Percentiles rank a stretch among this genome's conserved stretches.
phyloP scores from a whole-genome alignment of 53 echinoderm and acorn worm species.

The Arbacia lixula region DNA sequence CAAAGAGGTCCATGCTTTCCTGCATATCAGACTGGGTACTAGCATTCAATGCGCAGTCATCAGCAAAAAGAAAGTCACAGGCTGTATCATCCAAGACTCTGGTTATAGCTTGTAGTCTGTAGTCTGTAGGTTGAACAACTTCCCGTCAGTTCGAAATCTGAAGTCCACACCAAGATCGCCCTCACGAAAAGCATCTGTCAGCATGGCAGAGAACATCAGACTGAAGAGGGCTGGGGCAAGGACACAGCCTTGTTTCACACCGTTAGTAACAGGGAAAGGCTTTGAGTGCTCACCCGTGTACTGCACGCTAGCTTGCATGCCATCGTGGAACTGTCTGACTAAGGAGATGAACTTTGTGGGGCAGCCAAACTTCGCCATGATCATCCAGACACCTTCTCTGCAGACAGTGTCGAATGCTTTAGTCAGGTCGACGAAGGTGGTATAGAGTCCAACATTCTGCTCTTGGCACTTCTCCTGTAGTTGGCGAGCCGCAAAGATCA shows the following conservation, averaged over 20 bases:
- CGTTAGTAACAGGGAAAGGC: not conserved
- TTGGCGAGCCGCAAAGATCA: conserved; percentile 2
- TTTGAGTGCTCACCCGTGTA: not conserved
- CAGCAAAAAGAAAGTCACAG: conserved; percentile 13
- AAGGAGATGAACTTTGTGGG: not conserved
- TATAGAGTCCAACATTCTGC: conserved; percentile 8
- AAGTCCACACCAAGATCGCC: too few relatives aligned
- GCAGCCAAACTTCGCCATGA: conserved; percentile 10
- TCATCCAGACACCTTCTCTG: not conserved
- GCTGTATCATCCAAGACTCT: not conserved
- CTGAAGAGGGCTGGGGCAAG: not conserved
- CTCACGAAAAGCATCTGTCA: conserved; percentile 21
- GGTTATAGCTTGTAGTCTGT: conserved; percentile 1
- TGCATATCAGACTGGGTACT: conserved; percentile 13
- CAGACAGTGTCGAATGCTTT: not conserved
- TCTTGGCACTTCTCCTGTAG: conserved; percentile 48
- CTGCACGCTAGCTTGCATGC: conserved; percentile 9
- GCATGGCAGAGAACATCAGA: conserved; percentile 17
- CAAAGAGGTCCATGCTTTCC: not conserved
- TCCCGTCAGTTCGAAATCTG: not conserved
- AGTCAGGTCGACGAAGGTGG: conserved; percentile 8
- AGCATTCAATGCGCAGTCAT: conserved; percentile 21
- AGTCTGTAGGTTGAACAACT: conserved; percentile 15
- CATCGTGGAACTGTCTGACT: not conserved
- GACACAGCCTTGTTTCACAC: conserved; percentile 8